Evolutionary conservation across 2,797 vertebrate genomes (phyloP).

Genomic region (Pyrrhura leucotis): DNA sequence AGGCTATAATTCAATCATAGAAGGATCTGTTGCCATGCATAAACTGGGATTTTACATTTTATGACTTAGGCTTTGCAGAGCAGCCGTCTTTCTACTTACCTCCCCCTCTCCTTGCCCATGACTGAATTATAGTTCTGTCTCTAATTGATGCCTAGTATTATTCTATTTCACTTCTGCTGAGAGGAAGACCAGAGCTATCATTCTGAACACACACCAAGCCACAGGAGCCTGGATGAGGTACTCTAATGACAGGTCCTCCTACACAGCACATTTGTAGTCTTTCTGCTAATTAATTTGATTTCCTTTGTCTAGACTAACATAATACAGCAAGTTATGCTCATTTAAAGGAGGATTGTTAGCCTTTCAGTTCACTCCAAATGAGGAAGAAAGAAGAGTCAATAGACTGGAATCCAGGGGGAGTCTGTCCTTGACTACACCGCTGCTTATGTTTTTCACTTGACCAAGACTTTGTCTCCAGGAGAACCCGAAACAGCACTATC

Average conservation of each 20-base stretch:
- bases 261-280: slow-evolving; percentile 70
- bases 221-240: slow-evolving; percentile 73
- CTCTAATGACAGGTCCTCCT: slow-evolving; percentile 74
- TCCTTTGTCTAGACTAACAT: slow-evolving; percentile 76
- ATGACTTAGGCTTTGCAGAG: slow-evolving; percentile 54
- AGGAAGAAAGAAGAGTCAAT: slow-evolving; percentile 49
- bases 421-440: slow-evolving; percentile 47
- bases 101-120: slow-evolving; percentile 31
- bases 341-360: neutral
- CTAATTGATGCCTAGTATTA: slow-evolving; percentile 70
- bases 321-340: slow-evolving; percentile 24
- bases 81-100: slow-evolving; percentile 2
- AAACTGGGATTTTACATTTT: slow-evolving; percentile 62
- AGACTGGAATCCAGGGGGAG: slow-evolving; percentile 43
- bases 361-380: slow-evolving; percentile 47
- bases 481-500: slow-evolving; percentile 17
- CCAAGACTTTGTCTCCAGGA: slow-evolving; percentile 20
- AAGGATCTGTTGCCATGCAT: slow-evolving; percentile 34
- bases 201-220: slow-evolving; percentile 72
- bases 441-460: slow-evolving; percentile 50
- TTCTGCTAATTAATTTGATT: slow-evolving; percentile 75
- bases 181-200: slow-evolving; percentile 69
- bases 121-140: slow-evolving; percentile 66
- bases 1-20: slow-evolving; percentile 47
- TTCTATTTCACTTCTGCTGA: slow-evolving; percentile 61